Evolutionary conservation across 2,113 vertebrate species (phyloP).

Genomic region (Thunnus thynnus): DNA sequence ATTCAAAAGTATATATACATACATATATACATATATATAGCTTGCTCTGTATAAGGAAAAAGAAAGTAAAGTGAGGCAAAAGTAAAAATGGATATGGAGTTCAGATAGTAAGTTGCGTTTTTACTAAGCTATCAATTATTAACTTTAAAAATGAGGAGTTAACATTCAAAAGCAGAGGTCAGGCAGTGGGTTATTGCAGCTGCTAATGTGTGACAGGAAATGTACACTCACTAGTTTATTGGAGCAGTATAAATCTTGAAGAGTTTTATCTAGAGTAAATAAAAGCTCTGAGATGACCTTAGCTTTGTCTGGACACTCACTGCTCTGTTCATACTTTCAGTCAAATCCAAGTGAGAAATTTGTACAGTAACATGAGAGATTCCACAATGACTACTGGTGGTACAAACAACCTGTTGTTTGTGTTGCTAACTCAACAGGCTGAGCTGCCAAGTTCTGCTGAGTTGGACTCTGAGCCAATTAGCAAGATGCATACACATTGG

Average conservation of each 20-base stretch:
- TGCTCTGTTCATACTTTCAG: background rate
- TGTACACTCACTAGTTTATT: slow-evolving; percentile 23
- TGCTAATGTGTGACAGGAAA: slow-evolving; percentile 42
- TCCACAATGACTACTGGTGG: background rate
- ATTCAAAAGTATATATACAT: too few species aligned
- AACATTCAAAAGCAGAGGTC: slow-evolving; percentile 4
- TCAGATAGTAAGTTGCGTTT: slow-evolving; percentile 22
- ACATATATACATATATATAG: too few species aligned
- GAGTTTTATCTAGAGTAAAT: slow-evolving; percentile 43
- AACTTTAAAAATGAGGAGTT: slow-evolving; percentile 12
- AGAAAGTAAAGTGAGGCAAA: background rate
- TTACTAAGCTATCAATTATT: slow-evolving; percentile 53
- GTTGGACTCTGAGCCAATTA: slow-evolving; percentile 69
- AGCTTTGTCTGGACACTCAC: background rate
- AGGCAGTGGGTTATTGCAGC: background rate
- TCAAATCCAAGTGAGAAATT: background rate
- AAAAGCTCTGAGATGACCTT: slow-evolving; percentile 13
- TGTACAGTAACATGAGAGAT: background rate
- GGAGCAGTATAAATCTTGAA: background rate
- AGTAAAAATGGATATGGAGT: background rate
- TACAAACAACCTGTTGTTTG: slow-evolving; percentile 9
- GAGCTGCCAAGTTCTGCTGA: slow-evolving; percentile 44
- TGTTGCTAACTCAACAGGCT: slow-evolving; percentile 28
- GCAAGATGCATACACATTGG: background rate
- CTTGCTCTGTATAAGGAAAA: background rate